phyloP scores from a whole-genome alignment of 2,888 invertebrate species.

The Scaptomyza cyrtandrae region DNA sequence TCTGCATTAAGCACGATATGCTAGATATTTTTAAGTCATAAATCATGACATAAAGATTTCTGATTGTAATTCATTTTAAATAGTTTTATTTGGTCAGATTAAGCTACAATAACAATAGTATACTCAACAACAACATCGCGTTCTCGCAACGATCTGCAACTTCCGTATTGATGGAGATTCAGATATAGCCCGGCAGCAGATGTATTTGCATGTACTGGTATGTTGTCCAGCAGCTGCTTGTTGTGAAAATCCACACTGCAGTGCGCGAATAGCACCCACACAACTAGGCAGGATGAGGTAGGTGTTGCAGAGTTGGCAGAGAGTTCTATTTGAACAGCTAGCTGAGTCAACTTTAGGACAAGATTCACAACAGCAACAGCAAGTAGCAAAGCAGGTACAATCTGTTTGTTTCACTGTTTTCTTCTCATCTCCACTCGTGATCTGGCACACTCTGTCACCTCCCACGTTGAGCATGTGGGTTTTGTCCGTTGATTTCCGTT shows the following conservation, averaged over 20 bases:
- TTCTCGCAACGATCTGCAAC: conserved; percentile 29
- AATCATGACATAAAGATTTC: no score
- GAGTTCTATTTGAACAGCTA: not conserved
- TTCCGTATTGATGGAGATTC: conserved; percentile 18
- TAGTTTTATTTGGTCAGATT: conserved; percentile 14
- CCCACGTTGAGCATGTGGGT: conserved; percentile 23
- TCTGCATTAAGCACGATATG: no score
- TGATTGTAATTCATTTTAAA: no score
- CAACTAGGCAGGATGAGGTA: conserved; percentile 83
- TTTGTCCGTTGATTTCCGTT: conserved; percentile 37
- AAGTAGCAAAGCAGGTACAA: conserved; percentile 4
- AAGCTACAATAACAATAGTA: not conserved
- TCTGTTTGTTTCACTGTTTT: not conserved
- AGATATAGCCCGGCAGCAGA: conserved; percentile 26
- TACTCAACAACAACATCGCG: conserved; percentile 25
- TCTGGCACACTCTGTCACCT: conserved; percentile 41
- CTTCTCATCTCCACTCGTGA: conserved; percentile 60
- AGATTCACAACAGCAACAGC: conserved; percentile 25
- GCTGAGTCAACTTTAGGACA: not conserved
- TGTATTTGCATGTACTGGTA: conserved; percentile 5
- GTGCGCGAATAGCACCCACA: conserved; percentile 84
- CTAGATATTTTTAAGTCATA: no score
- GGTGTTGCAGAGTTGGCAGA: conserved; percentile 57
- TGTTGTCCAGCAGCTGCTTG: conserved; percentile 61
- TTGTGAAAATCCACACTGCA: conserved; percentile 39